Evolutionary conservation across 2,888 invertebrate species (phyloP).

Genomic region (Pterobdella sp.): DNA sequence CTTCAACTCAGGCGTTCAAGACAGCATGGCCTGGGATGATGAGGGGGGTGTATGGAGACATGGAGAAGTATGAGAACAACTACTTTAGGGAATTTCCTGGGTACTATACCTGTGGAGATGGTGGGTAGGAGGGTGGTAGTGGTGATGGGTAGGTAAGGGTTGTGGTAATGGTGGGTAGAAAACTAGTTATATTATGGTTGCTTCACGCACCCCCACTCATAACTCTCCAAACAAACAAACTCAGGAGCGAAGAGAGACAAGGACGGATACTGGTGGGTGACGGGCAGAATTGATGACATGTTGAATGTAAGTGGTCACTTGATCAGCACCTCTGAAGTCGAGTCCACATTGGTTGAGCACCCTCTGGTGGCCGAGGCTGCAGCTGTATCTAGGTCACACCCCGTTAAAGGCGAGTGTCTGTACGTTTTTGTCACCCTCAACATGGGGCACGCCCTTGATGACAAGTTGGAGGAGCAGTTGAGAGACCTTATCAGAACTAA

Average conservation of each 20-base stretch:
- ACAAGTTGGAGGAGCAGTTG: not conserved
- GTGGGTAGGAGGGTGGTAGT: conserved; percentile 56
- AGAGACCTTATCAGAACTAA: conserved; percentile 63
- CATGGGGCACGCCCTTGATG: conserved; percentile 54
- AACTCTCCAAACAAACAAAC: not conserved
- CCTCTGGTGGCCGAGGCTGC: conserved; percentile 79
- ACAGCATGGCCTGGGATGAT: conserved; percentile 98
- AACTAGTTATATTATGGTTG: not conserved
- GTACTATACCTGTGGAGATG: conserved; percentile 95
- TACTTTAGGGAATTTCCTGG: conserved; percentile 94
- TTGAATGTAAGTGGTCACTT: conserved; percentile 95
- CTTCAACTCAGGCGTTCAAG: conserved; percentile 57
- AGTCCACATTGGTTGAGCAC: conserved; percentile 55
- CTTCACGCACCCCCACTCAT: not conserved
- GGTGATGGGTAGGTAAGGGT: not conserved
- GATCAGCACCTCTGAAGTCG: conserved; percentile 84
- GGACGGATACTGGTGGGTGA: conserved; percentile 68
- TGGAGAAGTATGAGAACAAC: conserved; percentile 64
- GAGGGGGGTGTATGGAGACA: conserved; percentile 84
- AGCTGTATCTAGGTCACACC: conserved; percentile 86
- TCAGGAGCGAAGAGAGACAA: conserved; percentile 79
- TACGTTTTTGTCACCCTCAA: conserved; percentile 93
- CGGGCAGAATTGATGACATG: conserved; percentile 95
- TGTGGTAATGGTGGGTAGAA: not conserved
- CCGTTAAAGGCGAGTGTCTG: conserved; percentile 89